Conservation (phyloP, 2,797 vertebrate genomes). For the Hemitrygon akajei region DNA sequence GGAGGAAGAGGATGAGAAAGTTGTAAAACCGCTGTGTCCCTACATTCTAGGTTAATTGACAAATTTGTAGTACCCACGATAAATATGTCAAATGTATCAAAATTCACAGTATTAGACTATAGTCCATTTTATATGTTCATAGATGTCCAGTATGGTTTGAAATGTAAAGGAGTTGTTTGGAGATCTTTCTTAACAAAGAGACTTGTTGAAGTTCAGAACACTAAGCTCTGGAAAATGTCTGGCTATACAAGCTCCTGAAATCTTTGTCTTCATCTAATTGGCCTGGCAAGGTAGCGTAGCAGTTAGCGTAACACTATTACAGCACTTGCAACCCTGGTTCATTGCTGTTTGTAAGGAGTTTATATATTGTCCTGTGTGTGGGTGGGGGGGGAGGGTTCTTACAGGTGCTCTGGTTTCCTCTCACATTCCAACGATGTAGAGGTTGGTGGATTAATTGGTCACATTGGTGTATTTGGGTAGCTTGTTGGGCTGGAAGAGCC, state of each 20-base stretch:
- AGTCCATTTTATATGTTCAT: neutral
- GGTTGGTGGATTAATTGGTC: too few species aligned
- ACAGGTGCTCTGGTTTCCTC: too few species aligned
- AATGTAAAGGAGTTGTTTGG: neutral
- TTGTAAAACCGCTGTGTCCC: neutral
- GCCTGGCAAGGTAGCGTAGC: too few species aligned
- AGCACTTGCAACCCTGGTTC: too few species aligned
- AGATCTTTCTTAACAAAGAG: neutral
- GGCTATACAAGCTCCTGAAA: neutral
- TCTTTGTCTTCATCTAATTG: neutral
- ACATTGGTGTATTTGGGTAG: too few species aligned
- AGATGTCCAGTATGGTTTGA: neutral
- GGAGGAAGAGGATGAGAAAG: neutral
- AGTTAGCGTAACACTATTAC: too few species aligned
- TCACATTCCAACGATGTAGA: too few species aligned
- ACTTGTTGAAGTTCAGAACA: neutral
- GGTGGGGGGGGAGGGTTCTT: too few species aligned
- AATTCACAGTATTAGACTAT: neutral
- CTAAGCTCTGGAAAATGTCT: neutral
- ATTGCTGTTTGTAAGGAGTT: too few species aligned
- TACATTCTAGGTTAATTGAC: neutral
- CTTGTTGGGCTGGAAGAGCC: too few species aligned
- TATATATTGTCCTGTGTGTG: too few species aligned
- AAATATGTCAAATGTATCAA: neutral
- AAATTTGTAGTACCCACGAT: neutral